Evolutionary conservation across 2,113 vertebrate genomes (phyloP).

Genomic region (Leptocoma aspasia): DNA sequence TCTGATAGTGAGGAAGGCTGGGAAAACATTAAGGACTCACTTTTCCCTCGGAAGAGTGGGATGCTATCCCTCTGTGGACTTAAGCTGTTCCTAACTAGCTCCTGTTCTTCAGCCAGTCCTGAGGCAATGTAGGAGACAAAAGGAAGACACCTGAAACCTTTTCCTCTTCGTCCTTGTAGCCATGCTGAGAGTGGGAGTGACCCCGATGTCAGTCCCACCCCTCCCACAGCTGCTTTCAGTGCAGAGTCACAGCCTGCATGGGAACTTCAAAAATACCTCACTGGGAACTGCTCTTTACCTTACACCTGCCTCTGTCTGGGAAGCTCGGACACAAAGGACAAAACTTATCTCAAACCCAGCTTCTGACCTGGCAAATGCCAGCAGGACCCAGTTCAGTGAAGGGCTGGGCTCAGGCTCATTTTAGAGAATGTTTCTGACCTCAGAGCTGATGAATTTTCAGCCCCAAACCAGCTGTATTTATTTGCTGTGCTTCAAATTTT

Average conservation of each 20-base stretch:
- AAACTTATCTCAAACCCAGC: neutral
- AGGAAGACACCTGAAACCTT: neutral
- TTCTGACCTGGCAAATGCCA: neutral
- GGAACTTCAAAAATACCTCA: neutral
- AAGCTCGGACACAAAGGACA: neutral
- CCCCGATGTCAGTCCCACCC: rapidly evolving
- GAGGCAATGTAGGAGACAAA: neutral
- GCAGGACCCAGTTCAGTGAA: neutral
- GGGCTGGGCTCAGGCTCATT: neutral
- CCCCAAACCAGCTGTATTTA: neutral
- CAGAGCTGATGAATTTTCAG: neutral
- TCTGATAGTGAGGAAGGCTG: neutral
- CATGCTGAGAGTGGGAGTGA: neutral
- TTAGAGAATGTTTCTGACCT: neutral
- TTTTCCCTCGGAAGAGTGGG: neutral
- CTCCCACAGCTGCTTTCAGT: neutral
- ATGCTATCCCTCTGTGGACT: neutral
- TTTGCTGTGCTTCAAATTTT: neutral
- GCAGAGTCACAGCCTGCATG: neutral
- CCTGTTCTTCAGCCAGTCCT: neutral
- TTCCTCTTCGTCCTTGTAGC: neutral
- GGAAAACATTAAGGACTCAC: neutral
- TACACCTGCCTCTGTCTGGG: neutral
- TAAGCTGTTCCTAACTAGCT: neutral
- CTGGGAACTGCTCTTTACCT: neutral